These are phyloP conservation scores for Busseola fusca DNA, from an alignment of 2,888 invertebrate species.

Conservation along the genomic window DNA sequence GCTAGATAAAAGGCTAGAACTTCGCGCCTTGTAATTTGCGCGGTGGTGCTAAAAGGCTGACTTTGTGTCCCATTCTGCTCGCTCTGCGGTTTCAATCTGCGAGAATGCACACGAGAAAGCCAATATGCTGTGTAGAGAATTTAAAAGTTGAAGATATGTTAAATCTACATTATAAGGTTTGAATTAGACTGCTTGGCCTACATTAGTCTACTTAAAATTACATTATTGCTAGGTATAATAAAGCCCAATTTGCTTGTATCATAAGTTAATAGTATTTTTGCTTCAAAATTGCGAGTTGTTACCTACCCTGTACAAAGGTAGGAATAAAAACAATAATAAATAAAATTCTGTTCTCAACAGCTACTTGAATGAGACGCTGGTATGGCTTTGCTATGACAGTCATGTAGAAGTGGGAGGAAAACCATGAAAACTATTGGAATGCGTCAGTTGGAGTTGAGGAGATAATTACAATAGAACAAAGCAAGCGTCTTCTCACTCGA, in stretches of 20 bases:
- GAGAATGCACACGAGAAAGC: not conserved
- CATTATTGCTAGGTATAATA: not conserved
- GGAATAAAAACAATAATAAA: not conserved
- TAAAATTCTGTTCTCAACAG: not conserved
- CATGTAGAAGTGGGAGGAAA: conserved; percentile 18
- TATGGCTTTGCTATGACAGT: not conserved
- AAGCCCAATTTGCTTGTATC: not conserved
- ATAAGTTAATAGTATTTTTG: not conserved
- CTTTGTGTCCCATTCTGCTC: conserved; percentile 12
- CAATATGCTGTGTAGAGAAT: not conserved
- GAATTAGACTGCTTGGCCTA: not conserved
- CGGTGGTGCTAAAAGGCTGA: conserved; percentile 28
- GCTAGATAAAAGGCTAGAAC: conserved; percentile 47
- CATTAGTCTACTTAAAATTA: not conserved
- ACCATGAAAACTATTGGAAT: conserved; percentile 25
- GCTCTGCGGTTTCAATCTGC: not conserved
- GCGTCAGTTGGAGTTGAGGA: conserved; percentile 11
- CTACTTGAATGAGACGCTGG: not conserved
- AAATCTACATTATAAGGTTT: not conserved
- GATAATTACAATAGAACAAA: conserved; percentile 37
- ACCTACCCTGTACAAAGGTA: not conserved
- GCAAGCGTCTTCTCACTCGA: conserved; percentile 40
- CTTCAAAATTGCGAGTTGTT: not conserved
- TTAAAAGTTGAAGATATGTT: not conserved
- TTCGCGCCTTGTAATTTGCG: conserved; percentile 31